Conservation (phyloP, 2,113 vertebrate genomes). For the Notiomystis cincta region DNA sequence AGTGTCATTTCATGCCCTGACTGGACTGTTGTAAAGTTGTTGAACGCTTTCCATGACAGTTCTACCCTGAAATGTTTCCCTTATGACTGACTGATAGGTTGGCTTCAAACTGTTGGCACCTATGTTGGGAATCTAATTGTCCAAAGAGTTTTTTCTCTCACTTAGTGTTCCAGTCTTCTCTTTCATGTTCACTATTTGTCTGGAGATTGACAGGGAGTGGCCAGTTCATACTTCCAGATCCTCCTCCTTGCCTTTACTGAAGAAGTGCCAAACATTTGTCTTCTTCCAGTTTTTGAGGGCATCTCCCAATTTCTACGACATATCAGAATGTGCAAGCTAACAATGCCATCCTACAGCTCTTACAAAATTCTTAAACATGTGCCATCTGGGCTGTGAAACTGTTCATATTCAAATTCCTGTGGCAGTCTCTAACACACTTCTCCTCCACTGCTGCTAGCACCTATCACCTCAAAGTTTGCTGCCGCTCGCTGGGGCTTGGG, state of each 20-base stretch:
- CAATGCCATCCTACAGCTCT: fast-evolving
- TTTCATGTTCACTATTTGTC: not conserved
- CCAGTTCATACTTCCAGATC: not conserved
- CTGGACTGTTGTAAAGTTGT: not conserved
- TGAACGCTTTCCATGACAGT: not conserved
- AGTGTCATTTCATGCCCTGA: not conserved
- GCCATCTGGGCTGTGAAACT: not conserved
- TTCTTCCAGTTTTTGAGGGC: not conserved
- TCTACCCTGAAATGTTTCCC: not conserved
- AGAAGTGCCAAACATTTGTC: not conserved
- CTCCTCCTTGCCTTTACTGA: not conserved
- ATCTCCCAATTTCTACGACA: not conserved
- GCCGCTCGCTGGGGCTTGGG: not conserved
- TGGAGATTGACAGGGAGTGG: not conserved
- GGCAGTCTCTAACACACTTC: not conserved
- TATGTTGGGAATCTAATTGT: not conserved
- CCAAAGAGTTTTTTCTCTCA: not conserved
- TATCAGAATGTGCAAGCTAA: not conserved
- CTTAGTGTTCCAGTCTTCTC: not conserved
- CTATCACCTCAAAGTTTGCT: not conserved
- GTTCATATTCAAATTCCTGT: not conserved
- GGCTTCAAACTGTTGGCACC: not conserved
- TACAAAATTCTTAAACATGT: not conserved
- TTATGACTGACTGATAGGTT: not conserved
- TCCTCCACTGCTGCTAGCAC: not conserved